Evolutionary conservation across 1,140 invertebrate genomes (phyloP).

Genomic region (Phymorhynchus buccinoides): DNA sequence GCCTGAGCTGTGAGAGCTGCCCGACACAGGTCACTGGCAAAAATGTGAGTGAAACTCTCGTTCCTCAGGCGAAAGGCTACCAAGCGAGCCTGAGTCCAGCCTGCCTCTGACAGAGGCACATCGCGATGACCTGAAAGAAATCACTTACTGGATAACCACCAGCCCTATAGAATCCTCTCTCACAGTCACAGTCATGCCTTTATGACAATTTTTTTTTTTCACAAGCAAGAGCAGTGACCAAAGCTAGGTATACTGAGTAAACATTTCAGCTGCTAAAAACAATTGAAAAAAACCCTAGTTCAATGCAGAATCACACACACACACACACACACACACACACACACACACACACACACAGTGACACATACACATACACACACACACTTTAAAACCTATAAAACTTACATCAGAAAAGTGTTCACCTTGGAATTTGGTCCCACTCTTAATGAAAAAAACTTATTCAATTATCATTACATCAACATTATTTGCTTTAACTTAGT

Average conservation of each 20-base stretch:
- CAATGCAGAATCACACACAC: background rate
- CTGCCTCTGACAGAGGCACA: slow-evolving; percentile 66
- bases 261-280: too few relatives aligned
- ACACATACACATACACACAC: background rate
- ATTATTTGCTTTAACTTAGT: too few relatives aligned
- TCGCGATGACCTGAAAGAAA: slow-evolving; percentile 67
- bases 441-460: too few relatives aligned
- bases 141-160: background rate
- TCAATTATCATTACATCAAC: too few relatives aligned
- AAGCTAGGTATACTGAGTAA: too few relatives aligned
- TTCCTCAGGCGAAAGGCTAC: slow-evolving; percentile 65
- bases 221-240: too few relatives aligned
- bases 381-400: background rate
- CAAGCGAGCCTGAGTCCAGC: slow-evolving; percentile 65
- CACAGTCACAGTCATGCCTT: too few relatives aligned
- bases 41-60: slow-evolving; percentile 70
- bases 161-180: slow-evolving; percentile 9
- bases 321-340: background rate
- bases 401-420: background rate
- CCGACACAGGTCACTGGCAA: slow-evolving; percentile 69
- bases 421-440: too few relatives aligned
- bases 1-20: slow-evolving; percentile 66
- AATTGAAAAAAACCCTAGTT: background rate
- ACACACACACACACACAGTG: slow-evolving; percentile 2
- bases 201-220: too few relatives aligned